Evolutionary conservation across 2,113 vertebrate species (phyloP).

Genomic region (Axis porcinus): DNA sequence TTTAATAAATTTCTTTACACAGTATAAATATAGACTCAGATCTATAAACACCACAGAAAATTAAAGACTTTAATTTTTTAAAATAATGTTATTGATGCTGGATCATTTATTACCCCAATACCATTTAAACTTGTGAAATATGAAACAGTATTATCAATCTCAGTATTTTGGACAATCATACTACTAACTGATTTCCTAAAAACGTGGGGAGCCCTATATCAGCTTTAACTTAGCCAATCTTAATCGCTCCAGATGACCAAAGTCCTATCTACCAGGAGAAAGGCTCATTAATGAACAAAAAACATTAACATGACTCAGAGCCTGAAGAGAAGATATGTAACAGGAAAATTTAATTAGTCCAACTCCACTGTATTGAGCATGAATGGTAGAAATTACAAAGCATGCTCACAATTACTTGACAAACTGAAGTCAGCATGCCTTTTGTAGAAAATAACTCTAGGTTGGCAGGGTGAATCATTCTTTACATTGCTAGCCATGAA

Average conservation of each 20-base stretch:
- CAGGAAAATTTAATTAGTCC: background rate
- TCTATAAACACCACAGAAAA: background rate
- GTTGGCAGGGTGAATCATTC: slow-evolving; percentile 31
- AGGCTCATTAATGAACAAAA: background rate
- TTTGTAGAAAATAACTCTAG: slow-evolving; percentile 46
- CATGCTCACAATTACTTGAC: background rate
- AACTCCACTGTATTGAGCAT: background rate
- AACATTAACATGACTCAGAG: background rate
- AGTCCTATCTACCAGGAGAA: background rate
- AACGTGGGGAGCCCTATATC: accelerated
- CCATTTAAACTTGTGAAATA: background rate
- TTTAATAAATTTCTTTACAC: background rate
- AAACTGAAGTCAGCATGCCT: background rate
- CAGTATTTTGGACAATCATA: background rate
- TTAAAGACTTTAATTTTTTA: background rate
- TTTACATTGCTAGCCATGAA: background rate
- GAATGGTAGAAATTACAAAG: slow-evolving; percentile 23
- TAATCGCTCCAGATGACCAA: background rate
- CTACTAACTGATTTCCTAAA: background rate
- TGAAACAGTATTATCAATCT: background rate
- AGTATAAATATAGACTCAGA: background rate
- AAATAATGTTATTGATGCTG: background rate
- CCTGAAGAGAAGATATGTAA: background rate
- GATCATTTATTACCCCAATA: background rate
- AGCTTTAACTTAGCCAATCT: background rate